Conservation (phyloP, 2,113 vertebrate species). For the Gambusia affinis region DNA sequence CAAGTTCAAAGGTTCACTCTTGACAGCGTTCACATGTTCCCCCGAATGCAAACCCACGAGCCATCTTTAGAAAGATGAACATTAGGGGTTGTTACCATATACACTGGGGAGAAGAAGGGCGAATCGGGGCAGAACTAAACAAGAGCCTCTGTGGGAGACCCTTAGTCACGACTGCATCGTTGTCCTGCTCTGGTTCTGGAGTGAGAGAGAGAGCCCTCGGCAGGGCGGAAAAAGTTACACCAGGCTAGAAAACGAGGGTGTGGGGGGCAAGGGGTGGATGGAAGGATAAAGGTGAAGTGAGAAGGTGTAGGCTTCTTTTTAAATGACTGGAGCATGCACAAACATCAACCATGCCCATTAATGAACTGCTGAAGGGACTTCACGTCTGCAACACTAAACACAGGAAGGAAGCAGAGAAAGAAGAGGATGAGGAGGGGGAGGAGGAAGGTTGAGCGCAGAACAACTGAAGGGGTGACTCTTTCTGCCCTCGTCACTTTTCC, state of each 20-base stretch:
- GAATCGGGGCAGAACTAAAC: conserved; percentile 28
- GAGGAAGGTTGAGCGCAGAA: conserved; percentile 31
- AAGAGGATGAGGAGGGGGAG: conserved; percentile 16
- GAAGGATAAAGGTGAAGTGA: conserved; percentile 28
- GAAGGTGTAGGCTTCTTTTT: conserved; percentile 45
- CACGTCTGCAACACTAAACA: conserved; percentile 41
- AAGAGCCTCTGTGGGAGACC: conserved; percentile 42
- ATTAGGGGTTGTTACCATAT: conserved; percentile 15
- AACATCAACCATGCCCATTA: conserved; percentile 64
- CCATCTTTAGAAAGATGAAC: not conserved
- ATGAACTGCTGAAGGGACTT: conserved; percentile 60
- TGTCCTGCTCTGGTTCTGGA: conserved; percentile 27
- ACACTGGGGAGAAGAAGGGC: conserved; percentile 6
- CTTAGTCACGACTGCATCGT: conserved; percentile 62
- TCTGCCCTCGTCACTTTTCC: conserved; percentile 52
- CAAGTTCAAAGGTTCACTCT: conserved; percentile 7
- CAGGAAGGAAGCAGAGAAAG: conserved; percentile 59
- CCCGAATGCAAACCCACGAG: conserved; percentile 8
- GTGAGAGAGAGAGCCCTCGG: conserved; percentile 17
- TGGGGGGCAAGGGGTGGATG: not conserved
- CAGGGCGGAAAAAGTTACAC: conserved; percentile 36
- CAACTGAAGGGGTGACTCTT: conserved; percentile 38
- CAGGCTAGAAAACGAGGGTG: not conserved
- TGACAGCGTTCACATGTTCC: not conserved
- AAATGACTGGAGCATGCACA: conserved; percentile 43